Base-by-base conservation (phyloP, 2,797 vertebrate genomes). In the Morus bassanus region DNA sequence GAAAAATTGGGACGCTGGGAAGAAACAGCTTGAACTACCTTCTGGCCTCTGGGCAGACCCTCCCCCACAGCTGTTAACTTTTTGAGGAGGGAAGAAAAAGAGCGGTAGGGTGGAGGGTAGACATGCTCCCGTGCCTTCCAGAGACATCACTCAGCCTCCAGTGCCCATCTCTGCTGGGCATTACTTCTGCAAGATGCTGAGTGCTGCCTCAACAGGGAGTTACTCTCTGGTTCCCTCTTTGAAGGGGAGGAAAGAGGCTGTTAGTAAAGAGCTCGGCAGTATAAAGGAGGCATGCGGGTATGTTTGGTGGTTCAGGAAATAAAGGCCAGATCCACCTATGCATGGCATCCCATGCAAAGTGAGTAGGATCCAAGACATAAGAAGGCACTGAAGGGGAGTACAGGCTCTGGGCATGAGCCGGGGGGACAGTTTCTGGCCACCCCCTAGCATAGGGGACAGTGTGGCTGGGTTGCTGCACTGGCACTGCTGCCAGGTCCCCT, bases 1-100 rank as follows among this genome's bases (percentile, higher is more conserved):
- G 56, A 61, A 93, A 94, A 93, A 95, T 4, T 13, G 35, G 69
- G 72, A 76, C 46, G 21, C 60, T 30, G 37, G 31, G 74, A 73
- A 82, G 85, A 91, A 91, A 83, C 46, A 74, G 57, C 51, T 68
- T 94, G 91, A 94, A 67, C 93, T 94, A 51, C 22, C 48, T 67
- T 85, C 77, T 92, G 54, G 70, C n/a, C 33, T 74, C 60, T 28
- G 28, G 48, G 37, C 33, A 79, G 88, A 91, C 41, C 60, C 57
- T 87, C 65, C 67, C 53, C 60, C 60, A 28, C 14, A 94, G 60
- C 24, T 7, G 8, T 37, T 51, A 2, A 27, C 53, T 57, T 63
- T 78, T 23, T 75, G 72, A 78, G 37, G 25, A 28, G 24, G 18
- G 48, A 90, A 78, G 25, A 45, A 70, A 73, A 57, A 64, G 39